A percentile compares a stretch with the other conserved stretches of the same genome.
Evolutionary conservation across 2,888 invertebrate species (phyloP).

Genomic region (Drosophila ustulata): DNA sequence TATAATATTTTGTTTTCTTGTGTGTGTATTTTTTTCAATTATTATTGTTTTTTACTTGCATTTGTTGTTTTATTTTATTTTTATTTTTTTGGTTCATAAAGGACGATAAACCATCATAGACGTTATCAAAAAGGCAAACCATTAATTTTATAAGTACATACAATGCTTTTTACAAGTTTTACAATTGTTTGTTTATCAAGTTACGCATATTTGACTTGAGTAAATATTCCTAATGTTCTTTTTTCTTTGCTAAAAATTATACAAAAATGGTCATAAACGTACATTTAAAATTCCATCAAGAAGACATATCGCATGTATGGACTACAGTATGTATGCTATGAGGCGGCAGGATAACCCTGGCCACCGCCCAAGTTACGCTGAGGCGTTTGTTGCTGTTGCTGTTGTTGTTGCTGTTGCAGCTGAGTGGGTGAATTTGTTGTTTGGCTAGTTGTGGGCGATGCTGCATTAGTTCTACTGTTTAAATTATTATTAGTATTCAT

Average conservation of each 20-base stretch:
- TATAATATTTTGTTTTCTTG: slow-evolving; percentile 42
- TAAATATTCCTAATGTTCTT: slow-evolving; percentile 33
- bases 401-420: slow-evolving; percentile 46
- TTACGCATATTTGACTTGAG: slow-evolving; percentile 33
- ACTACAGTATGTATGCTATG: slow-evolving; percentile 66
- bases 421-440: slow-evolving; percentile 50
- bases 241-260: slow-evolving; percentile 64
- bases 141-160: slow-evolving; percentile 56
- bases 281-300: slow-evolving; percentile 74
- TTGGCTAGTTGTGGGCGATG: slow-evolving; percentile 58
- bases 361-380: slow-evolving; percentile 46
- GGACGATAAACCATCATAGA: slow-evolving; percentile 76
- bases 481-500: slow-evolving; percentile 64
- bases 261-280: slow-evolving; percentile 48
- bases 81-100: slow-evolving; percentile 44
- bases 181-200: slow-evolving; percentile 46
- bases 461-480: slow-evolving; percentile 55
- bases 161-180: slow-evolving; percentile 68
- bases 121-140: slow-evolving; percentile 76
- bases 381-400: slow-evolving; percentile 54
- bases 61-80: slow-evolving; percentile 29
- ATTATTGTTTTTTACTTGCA: slow-evolving; percentile 12
- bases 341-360: slow-evolving; percentile 54
- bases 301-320: slow-evolving; percentile 68
- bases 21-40: slow-evolving; percentile 22